Conservation (phyloP, 2,888 invertebrate genomes). For the Andrena bicolor region DNA sequence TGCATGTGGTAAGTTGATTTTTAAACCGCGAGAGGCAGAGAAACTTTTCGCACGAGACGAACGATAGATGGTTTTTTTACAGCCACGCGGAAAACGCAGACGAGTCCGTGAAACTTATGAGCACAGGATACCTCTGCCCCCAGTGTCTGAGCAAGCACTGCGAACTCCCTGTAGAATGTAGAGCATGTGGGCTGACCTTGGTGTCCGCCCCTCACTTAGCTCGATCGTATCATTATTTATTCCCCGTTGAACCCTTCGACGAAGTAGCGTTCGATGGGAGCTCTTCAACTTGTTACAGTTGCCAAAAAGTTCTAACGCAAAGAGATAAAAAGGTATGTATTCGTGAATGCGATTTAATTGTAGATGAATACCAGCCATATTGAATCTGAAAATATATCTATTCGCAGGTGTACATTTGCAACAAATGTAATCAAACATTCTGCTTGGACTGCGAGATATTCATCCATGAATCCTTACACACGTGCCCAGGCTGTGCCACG, state of each 20-base stretch:
- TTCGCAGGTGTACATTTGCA: constrained; percentile 92
- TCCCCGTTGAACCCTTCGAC: constrained; percentile 94
- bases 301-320: constrained; percentile 89
- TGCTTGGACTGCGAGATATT: constrained; percentile 98
- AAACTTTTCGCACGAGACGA: background rate
- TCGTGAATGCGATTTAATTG: background rate
- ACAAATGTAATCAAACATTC: constrained; percentile 91
- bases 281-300: constrained; percentile 90
- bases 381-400: constrained; percentile 47
- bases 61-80: constrained; percentile 60
- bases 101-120: constrained; percentile 89
- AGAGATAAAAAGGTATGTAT: constrained; percentile 89
- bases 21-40: background rate
- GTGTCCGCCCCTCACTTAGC: constrained; percentile 99
- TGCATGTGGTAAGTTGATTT: constrained; percentile 93
- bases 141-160: constrained; percentile 99
- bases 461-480: constrained; percentile 96
- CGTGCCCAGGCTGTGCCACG: constrained; percentile 98
- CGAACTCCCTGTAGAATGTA: constrained; percentile 98
- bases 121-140: constrained; percentile 95
- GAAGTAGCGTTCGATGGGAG: constrained; percentile 89
- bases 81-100: constrained; percentile 93
- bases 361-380: background rate
- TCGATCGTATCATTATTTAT: constrained; percentile 98
- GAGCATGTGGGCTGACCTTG: constrained; percentile 97